A percentile compares a stretch with the other conserved stretches of the same genome.
Evolutionary conservation across 2,888 invertebrate species (phyloP).

Genomic region (Congeria kusceri): DNA sequence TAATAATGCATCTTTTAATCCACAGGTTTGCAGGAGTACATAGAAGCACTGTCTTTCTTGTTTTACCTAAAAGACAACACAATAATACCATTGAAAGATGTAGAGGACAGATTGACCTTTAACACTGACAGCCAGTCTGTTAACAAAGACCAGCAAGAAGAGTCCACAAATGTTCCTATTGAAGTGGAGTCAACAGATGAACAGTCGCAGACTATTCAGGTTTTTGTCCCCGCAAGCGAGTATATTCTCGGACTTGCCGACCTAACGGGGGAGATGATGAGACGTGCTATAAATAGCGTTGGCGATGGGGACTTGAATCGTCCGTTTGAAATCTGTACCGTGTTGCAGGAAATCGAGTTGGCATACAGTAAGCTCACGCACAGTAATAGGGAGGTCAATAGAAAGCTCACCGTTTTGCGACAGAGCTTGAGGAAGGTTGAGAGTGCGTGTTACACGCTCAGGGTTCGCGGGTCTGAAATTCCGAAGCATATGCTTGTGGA

Average conservation of each 20-base stretch:
- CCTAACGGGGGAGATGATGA: constrained; percentile 96
- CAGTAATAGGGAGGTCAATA: constrained; percentile 89
- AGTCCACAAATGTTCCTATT: constrained; percentile 1
- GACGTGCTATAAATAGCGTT: constrained; percentile 93
- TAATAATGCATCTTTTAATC: too few species aligned
- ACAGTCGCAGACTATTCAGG: constrained; percentile 34
- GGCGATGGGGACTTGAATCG: constrained; percentile 86
- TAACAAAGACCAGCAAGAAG: constrained; percentile 10
- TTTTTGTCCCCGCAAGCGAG: constrained; percentile 85
- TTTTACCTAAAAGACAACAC: constrained; percentile 89
- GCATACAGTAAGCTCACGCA: constrained; percentile 87
- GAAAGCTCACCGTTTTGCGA: constrained; percentile 90
- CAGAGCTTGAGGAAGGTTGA: constrained; percentile 94
- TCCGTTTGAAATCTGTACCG: constrained; percentile 88
- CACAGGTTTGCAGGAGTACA: constrained; percentile 90
- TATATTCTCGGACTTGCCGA: constrained; percentile 93
- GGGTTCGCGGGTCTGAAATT: constrained; percentile 92
- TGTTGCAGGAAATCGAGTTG: constrained; percentile 88
- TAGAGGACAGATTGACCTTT: constrained; percentile 83
- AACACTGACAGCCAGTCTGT: constrained; percentile 1
- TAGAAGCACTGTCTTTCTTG: constrained; percentile 93
- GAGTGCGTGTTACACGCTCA: constrained; percentile 92
- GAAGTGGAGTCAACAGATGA: constrained; percentile 13
- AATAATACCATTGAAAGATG: constrained; percentile 88
- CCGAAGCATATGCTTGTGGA: constrained; percentile 89